Base-by-base conservation (phyloP, 1,140 invertebrate species). In the Pemphigus obesinymphae region DNA sequence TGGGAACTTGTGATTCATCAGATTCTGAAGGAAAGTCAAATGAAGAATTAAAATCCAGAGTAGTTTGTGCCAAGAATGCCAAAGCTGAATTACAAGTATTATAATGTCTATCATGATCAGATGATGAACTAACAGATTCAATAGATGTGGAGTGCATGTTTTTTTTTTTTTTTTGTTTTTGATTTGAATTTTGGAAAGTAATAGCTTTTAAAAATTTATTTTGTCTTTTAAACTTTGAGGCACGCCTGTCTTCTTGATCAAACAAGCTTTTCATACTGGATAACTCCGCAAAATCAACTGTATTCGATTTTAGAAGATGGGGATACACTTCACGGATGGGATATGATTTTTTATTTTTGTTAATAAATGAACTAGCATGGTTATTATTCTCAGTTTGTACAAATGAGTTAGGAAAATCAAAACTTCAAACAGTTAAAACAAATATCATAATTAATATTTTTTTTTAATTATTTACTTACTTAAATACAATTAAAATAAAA, bases 121-220 rank as follows among this genome's bases (percentile, higher is more conserved):
- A 80, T 29, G 53, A 80, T 61, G 76, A 80, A 80, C 76, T 80
- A n/a, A 37, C 76, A 40, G 76, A 80, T 61, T 80, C 76, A 20
- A 63, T 17, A 29, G 76, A 80, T 29, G 53, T 8, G 17, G 76
- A 63, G 8, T 63, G 31, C 23, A 40, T n/a, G n/a, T n/a, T 80
- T 43, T 80, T 34, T 80, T 80, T 80, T 80, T 63, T 80, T 80
- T 80, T 80, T 3, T 17, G 26, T 61, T 80, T 80, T 40, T 63
- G 76, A 17, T 80, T 13, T 29, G 76, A 43, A 45, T 80, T 80
- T 80, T 80, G 76, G 6, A 80, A 80, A 40, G 50, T 76, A 55
- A 76, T 55, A 63, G 76, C 76, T 63, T 80, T 80, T n/a, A 80
- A 80, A 45, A 80, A 80, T 43, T 55, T 23, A 80, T 80, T 80